phyloP scores from a whole-genome alignment of 2,113 vertebrate genomes.

The Lethenteron reissneri region DNA sequence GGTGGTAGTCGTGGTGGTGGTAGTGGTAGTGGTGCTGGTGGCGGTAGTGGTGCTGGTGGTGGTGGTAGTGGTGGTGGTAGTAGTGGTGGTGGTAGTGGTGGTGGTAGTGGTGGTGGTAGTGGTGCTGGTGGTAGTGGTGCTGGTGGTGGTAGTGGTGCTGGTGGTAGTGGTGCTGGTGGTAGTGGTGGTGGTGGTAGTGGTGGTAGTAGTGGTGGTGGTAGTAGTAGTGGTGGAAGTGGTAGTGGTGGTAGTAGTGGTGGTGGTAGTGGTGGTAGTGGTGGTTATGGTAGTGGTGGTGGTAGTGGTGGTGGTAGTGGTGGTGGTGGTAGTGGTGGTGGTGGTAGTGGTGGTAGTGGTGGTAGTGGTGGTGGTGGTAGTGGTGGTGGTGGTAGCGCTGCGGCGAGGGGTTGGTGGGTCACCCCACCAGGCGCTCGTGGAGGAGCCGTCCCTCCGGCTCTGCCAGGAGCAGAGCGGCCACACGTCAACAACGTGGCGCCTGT shows the following conservation, averaged over 20 bases:
- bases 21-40: not conserved
- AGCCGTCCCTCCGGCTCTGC: no score
- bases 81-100: not conserved
- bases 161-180: not conserved
- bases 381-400: not conserved
- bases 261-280: not conserved
- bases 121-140: not conserved
- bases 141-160: not conserved
- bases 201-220: not conserved
- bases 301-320: conserved; percentile 1
- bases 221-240: conserved; percentile 1
- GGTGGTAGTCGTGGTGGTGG: not conserved
- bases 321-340: not conserved
- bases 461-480: no score
- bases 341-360: not conserved
- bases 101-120: not conserved
- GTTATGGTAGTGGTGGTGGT: not conserved
- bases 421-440: no score
- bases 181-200: not conserved
- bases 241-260: conserved; percentile 1
- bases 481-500: no score
- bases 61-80: not conserved
- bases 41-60: not conserved
- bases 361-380: not conserved
- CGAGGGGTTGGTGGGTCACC: no score